These are phyloP conservation scores for Aphis gossypii DNA, from an alignment of 1,140 invertebrate species.

Conservation along the genomic window DNA sequence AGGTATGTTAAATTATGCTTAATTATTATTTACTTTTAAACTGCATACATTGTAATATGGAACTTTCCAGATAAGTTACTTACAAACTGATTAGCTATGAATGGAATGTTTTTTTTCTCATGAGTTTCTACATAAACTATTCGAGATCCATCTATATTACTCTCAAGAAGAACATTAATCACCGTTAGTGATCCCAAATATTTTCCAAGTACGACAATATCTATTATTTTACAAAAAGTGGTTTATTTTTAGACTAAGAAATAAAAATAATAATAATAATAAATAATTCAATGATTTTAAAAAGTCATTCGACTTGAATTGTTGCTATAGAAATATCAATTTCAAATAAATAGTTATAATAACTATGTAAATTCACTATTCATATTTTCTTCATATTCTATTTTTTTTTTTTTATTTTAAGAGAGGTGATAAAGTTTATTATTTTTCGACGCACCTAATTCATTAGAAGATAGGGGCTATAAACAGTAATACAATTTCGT, in stretches of 20 bases:
- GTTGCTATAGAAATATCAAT: neutral
- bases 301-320: neutral
- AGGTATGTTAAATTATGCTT: neutral
- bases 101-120: neutral
- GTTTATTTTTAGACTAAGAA: neutral
- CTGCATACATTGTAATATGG: neutral
- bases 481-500: neutral
- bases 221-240: neutral
- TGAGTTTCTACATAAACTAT: neutral
- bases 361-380: neutral
- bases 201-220: slow-evolving; percentile 26
- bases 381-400: neutral
- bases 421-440: neutral
- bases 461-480: neutral
- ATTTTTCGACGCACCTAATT: neutral
- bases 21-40: neutral
- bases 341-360: neutral
- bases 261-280: neutral
- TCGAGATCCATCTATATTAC: neutral
- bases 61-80: neutral
- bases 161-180: slow-evolving; percentile 31
- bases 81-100: neutral
- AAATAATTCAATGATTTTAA: neutral
- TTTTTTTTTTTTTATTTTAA: neutral
- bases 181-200: slow-evolving; percentile 6